These are phyloP conservation scores for Stegodyphus mimosarum DNA, from an alignment of 1,140 invertebrate species.

Conservation along the genomic window DNA sequence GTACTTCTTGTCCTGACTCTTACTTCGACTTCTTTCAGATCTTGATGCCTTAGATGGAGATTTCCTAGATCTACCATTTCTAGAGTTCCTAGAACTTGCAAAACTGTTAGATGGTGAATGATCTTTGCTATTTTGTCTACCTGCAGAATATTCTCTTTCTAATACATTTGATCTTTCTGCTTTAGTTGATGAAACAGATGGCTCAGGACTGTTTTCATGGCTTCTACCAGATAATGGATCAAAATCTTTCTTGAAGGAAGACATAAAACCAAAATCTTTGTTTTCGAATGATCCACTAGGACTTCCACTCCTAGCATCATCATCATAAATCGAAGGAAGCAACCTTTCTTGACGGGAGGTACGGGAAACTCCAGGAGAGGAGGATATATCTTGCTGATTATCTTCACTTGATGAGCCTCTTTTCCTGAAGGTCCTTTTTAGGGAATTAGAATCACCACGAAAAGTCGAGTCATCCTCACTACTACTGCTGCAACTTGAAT, in stretches of 20 bases:
- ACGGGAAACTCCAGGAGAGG: not conserved
- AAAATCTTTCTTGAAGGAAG: constrained; percentile 26
- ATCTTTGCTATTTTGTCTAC: not conserved
- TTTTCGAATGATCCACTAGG: constrained; percentile 30
- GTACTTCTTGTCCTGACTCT: constrained; percentile 8
- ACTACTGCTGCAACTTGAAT: constrained; percentile 19
- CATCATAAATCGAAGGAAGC: constrained; percentile 39
- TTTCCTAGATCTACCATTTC: not conserved
- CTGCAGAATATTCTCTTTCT: not conserved
- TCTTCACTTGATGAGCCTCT: constrained; percentile 30
- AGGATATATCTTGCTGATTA: constrained; percentile 9
- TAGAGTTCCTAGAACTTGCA: not conserved
- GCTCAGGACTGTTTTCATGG: constrained; percentile 1
- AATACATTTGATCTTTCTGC: not conserved
- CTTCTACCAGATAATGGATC: not conserved
- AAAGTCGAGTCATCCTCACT: constrained; percentile 19
- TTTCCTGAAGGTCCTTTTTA: constrained; percentile 15
- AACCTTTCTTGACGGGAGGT: not conserved
- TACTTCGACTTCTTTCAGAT: constrained; percentile 21
- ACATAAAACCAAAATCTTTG: constrained; percentile 32
- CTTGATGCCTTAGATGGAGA: not conserved
- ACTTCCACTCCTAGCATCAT: constrained; percentile 51
- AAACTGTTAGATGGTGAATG: not conserved
- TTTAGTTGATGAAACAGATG: not conserved
- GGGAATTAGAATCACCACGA: constrained; percentile 28